Evolutionary conservation across 1,140 invertebrate species (phyloP), one percentile per base, ranked within the genome.

Genomic region (Pogonus chalceus): DNA sequence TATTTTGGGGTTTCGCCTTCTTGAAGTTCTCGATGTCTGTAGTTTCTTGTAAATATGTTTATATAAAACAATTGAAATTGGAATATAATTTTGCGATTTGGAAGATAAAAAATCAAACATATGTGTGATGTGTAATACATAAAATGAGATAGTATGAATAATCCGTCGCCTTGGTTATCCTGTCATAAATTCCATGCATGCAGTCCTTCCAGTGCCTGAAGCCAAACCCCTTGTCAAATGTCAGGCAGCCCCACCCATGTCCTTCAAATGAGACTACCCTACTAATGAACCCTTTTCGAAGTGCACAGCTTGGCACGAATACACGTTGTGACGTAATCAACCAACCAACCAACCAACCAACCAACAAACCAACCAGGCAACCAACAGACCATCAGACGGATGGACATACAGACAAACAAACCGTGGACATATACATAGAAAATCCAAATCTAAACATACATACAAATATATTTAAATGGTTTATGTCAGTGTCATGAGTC

Each of bases 221-320:
- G 31, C 22, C 7, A 53, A 53, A 21, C 37, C 51, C 51, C 51
- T 53, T 53, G 35, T 53, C 37, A 53, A 53, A 53, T 53, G 51
- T 53, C 51, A 53, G 37, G 35, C 37, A 35, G 35, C 51, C 51
- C 22, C 35, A 35, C 22, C 35, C 51, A 46, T 53, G 37, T 43
- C 37, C 37, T 43, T 43, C 37, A 43, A 43, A 43, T 16, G 37
- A 43, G 37, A 43, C 37, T 43, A 43, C 37, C 37, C 37, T 43
- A 43, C 37, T 43, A 43, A 43, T 43, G 37, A 43, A 43, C 37
- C 37, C 37, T 43, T 43, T 43, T 18, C 37, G 9, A 43, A 4
- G 37, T 43, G 18, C 18, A 43, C 18, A 14, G 7, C 14, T 14
- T 4, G 7, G 14, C 26, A 14, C 14, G 7, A 31, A 14, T 4